Evolutionary conservation across 2,113 vertebrate genomes (phyloP), one percentile per base, ranked within the genome.

Genomic region (Psettodes erumei): DNA sequence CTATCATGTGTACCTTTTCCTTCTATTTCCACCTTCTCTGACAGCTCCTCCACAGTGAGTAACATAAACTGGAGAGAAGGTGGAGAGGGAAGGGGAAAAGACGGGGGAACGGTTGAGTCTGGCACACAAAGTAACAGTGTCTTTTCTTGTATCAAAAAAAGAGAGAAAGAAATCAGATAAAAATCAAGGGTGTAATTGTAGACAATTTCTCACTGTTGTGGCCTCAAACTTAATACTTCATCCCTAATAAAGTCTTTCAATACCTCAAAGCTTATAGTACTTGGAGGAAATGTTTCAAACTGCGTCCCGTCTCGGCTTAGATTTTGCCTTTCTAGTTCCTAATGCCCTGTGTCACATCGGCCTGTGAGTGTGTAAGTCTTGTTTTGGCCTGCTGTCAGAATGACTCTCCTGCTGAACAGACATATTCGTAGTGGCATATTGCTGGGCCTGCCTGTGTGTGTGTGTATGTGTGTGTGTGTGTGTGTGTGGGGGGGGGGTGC

Each of bases 351-450:
- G 90, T 93, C 91, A 91, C 83, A 86, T 92, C 69, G 69, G 82
- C 64, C 88, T 82, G 55, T 68, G 81, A 84, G 81, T 85, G 86
- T 81, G 84, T 78, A 75, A 82, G 89, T 88, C 78, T 85, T 91
- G 90, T 87, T 93, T 93, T 91, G 88, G 86, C 79, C 85, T 60
- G 77, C 81, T 93, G 93, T 94, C 93, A 93, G 70, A 90, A 81
- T 9, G 73, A 89, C 83, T 94, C 88, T 83, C 72, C 65, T 69
- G 76, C 71, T 83, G 65, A 81, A 85, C 50, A 81, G 56, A 88
- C 82, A 87, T 89, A 94, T 93, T 86, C 48, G 56, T 62, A 84
- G 77, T 94, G 92, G 90, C 92, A 93, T 88, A 83, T 83, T 84
- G 61, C 78, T 83, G 70, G 81, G 88, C 90, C 90, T 82, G n/a